These are phyloP conservation scores for Peromyscus melanophrys DNA, from an alignment of 2,797 vertebrate genomes.

Conservation along the genomic window DNA sequence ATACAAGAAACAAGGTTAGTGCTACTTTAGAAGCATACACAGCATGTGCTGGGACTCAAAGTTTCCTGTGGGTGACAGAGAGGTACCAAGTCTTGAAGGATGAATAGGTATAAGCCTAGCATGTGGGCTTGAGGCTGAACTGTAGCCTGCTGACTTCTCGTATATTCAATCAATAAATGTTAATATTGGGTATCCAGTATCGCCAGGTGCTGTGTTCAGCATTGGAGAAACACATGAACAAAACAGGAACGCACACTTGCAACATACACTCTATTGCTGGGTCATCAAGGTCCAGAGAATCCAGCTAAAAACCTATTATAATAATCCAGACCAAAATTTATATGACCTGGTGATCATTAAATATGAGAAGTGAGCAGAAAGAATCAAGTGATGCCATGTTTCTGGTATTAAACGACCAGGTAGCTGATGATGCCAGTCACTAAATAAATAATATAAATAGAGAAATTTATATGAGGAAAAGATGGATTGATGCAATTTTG, in stretches of 20 bases:
- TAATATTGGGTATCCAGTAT: neutral
- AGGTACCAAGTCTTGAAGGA: slow-evolving; percentile 17
- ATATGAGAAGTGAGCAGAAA: slow-evolving; percentile 29
- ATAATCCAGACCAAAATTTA: slow-evolving; percentile 23
- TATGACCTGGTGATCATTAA: slow-evolving; percentile 43
- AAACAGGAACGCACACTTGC: neutral
- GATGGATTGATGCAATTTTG: neutral
- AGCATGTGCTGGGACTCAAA: neutral
- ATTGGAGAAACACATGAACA: neutral
- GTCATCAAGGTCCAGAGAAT: slow-evolving; percentile 34
- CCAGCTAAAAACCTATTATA: neutral
- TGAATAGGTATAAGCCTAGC: neutral
- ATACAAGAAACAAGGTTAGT: neutral
- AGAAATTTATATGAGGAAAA: slow-evolving; percentile 9
- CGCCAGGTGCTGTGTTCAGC: neutral
- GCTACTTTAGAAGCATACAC: neutral
- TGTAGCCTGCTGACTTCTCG: neutral
- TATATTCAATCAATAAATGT: neutral
- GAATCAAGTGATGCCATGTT: slow-evolving; percentile 50
- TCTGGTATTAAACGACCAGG: slow-evolving; percentile 63
- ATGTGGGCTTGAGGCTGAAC: neutral
- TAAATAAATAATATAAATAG: slow-evolving; percentile 62
- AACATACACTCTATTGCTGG: neutral
- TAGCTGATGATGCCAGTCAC: slow-evolving; percentile 19
- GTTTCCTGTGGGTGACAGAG: neutral